Evolutionary conservation across 1,140 invertebrate genomes (phyloP).

Genomic region (Subanguina moxae): DNA sequence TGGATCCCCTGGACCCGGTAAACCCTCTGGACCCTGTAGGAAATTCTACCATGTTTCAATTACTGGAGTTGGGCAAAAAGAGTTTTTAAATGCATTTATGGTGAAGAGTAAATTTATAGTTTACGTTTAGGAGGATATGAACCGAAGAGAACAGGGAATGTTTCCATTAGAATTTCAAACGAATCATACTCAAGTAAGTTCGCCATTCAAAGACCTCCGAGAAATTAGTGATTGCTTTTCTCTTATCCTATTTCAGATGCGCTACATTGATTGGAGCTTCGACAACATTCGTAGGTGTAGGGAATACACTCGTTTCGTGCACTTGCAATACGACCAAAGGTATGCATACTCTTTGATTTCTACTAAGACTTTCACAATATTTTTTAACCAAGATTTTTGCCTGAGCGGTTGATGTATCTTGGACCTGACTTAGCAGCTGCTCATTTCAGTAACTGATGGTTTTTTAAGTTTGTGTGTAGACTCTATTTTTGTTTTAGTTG

Average conservation of each 20-base stretch:
- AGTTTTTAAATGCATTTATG: too few relatives aligned
- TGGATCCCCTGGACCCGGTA: too few relatives aligned
- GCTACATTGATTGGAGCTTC: constrained; percentile 56
- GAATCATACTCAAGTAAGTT: constrained; percentile 38
- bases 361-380: neutral
- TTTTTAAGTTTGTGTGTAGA: neutral
- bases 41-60: too few relatives aligned
- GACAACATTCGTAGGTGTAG: constrained; percentile 50
- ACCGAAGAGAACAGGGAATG: constrained; percentile 42
- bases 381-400: constrained; percentile 58
- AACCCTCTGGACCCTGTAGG: too few relatives aligned
- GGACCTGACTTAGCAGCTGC: constrained; percentile 72
- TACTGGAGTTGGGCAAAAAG: too few relatives aligned
- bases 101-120: neutral
- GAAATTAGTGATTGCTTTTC: neutral
- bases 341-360: constrained; percentile 17
- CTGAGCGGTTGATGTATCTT: constrained; percentile 60
- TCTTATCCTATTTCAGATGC: constrained; percentile 23
- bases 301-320: constrained; percentile 48
- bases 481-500: neutral
- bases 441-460: constrained; percentile 66
- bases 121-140: constrained; percentile 36
- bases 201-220: neutral
- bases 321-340: constrained; percentile 56
- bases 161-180: constrained; percentile 46